Base-by-base conservation (phyloP, 2,888 invertebrate species). In the Papilio demoleus region DNA sequence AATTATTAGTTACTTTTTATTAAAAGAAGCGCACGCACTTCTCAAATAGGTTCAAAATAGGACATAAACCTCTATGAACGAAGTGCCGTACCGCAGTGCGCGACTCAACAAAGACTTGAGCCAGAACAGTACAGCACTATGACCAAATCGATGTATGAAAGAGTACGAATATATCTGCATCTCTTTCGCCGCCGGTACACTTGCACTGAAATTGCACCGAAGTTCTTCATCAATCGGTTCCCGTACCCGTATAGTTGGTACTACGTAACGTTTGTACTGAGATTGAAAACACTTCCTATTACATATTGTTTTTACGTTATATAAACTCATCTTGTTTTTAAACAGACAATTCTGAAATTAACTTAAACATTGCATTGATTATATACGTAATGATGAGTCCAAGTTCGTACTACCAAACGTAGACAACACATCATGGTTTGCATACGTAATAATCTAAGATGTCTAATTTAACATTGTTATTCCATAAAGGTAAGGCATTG, bases 181-280 rank as follows among this genome's bases (percentile, higher is more conserved):
- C 85, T 79, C 85, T 53, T 72, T 87, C 84, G 50, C 61, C 74
- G 68, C 76, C 78, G 74, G 92, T 92, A 78, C 92, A 75, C 72
- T 56, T 77, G 92, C 78, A 90, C 92, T 75, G 64, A 79, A 75
- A 83, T 82, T 85, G 91, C 87, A 92, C 92, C 77, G 74, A 77
- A 58, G 60, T 53, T 31, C 59, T 68, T 66, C 71, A 73, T 72
- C 73, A 73, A 68, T 68, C 59, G 72, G 42, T 53, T 63, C 70
- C 62, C 60, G 64, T 69, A 19, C 47, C 12, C 47, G 17, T 47
- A 61, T 34, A 61, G 36, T 34, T 65, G 31, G 34, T 47, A n/a
- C n/a, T n/a, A 47, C 47, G 61, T 45, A 61, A 50, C 38, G 65
- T 65, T 68, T 65, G 64, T 42, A 42, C 19, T 40, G 61, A 60